phyloP scores from a whole-genome alignment of 2,797 vertebrate species.

The Aselliscus stoliczkanus region DNA sequence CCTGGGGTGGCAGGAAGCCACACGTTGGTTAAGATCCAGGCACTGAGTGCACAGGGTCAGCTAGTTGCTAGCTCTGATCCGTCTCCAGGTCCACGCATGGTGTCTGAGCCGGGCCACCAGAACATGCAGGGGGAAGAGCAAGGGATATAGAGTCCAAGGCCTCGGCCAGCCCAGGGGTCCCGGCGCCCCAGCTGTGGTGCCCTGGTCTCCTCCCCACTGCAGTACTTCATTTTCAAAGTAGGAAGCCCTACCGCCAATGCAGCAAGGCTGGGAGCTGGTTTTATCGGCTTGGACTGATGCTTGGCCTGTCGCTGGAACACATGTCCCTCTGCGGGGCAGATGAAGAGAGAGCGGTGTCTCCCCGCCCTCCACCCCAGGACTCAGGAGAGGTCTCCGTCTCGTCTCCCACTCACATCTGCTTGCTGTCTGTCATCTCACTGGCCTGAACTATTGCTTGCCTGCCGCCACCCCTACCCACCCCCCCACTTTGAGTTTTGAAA shows the following conservation, averaged over 20 bases:
- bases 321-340: background rate
- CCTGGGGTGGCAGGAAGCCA: background rate
- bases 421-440: background rate
- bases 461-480: background rate
- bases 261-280: background rate
- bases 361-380: background rate
- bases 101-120: background rate
- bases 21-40: background rate
- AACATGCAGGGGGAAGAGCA: background rate
- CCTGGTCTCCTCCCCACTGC: background rate
- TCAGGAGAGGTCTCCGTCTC: constrained; percentile 11
- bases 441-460: background rate
- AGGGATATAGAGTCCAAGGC: background rate
- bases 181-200: background rate
- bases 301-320: background rate
- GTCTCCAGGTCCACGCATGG: fast-evolving
- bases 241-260: too few relatives aligned
- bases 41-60: background rate
- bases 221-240: background rate
- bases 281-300: background rate
- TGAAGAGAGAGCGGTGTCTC: background rate
- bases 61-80: background rate
- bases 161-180: background rate
- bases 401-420: constrained; percentile 56
- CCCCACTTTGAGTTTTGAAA: constrained; percentile 21